A percentile compares a stretch with the other conserved stretches of the same genome.
phyloP scores from a whole-genome alignment of 2,888 invertebrate species.

The Ypsolopha scabrella region DNA sequence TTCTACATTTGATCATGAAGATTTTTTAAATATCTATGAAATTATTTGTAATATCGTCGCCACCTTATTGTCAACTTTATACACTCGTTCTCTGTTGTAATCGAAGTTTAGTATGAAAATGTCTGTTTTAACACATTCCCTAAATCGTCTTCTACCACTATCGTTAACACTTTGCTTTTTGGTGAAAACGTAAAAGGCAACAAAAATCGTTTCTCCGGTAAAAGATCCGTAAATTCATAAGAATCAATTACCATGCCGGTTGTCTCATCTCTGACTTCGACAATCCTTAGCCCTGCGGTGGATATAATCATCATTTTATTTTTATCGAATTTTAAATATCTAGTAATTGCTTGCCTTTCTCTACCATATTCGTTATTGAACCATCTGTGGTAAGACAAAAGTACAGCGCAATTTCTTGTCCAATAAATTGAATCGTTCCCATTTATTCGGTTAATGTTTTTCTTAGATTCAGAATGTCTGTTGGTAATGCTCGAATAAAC shows the following conservation, averaged over 20 bases:
- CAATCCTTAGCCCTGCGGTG: conserved; percentile 73
- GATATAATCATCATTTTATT: conserved; percentile 73
- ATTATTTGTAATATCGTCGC: conserved; percentile 12
- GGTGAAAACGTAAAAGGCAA: conserved; percentile 65
- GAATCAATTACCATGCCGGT: conserved; percentile 73
- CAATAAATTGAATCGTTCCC: conserved; percentile 71
- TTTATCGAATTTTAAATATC: conserved; percentile 64
- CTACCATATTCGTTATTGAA: conserved; percentile 65
- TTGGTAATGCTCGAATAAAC: conserved; percentile 61
- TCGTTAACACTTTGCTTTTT: conserved; percentile 60
- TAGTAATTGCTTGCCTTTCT: conserved; percentile 64
- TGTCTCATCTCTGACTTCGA: conserved; percentile 73
- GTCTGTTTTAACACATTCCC: conserved; percentile 77
- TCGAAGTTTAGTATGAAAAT: conserved; percentile 54
- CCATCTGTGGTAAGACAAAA: conserved; percentile 75
- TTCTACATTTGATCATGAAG: too few relatives aligned
- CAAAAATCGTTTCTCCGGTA: conserved; percentile 70
- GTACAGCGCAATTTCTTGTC: conserved; percentile 74
- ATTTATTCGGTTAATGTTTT: conserved; percentile 45
- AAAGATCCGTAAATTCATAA: conserved; percentile 72
- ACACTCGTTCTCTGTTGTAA: conserved; percentile 11
- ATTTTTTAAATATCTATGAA: background rate
- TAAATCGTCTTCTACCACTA: conserved; percentile 76
- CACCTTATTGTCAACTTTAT: conserved; percentile 52
- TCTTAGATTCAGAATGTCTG: conserved; percentile 54